A percentile compares a stretch with the other conserved stretches of the same genome.
phyloP scores from a whole-genome alignment of 2,113 vertebrate genomes.

The Atractosteus spatula region DNA sequence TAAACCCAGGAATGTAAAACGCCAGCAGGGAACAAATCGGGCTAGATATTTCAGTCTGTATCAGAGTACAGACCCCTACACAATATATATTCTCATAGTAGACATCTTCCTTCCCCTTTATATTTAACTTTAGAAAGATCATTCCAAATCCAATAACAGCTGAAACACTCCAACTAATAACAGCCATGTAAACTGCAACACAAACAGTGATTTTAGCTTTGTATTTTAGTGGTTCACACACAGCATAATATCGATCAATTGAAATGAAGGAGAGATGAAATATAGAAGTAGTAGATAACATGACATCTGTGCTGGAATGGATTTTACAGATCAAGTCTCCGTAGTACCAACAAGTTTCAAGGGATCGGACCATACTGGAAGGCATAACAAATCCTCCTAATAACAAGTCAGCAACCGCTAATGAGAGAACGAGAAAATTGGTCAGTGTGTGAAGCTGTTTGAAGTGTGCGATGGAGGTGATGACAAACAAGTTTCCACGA shows the following conservation, averaged over 20 bases:
- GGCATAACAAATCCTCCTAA: constrained; percentile 12
- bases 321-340: constrained; percentile 3
- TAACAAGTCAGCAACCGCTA: constrained; percentile 1
- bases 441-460: constrained; percentile 13
- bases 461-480: background rate
- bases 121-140: background rate
- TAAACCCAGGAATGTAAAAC: constrained; percentile 6
- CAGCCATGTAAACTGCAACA: background rate
- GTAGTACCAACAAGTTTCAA: constrained; percentile 7
- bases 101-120: background rate
- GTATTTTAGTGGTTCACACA: background rate
- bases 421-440: constrained; percentile 5
- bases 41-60: constrained; percentile 1
- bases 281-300: background rate
- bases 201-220: background rate
- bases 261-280: constrained; percentile 10
- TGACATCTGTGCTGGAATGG: background rate
- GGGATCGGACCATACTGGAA: background rate
- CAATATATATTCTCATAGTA: background rate
- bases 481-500: background rate
- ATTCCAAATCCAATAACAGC: constrained; percentile 4
- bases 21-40: background rate
- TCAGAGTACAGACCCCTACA: constrained; percentile 2
- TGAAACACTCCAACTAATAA: constrained; percentile 4
- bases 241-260: constrained; percentile 2